Percentiles rank a stretch among this genome's conserved stretches.
Evolutionary conservation across 1,140 invertebrate species (phyloP).

Genomic region (Babylonia areolata): DNA sequence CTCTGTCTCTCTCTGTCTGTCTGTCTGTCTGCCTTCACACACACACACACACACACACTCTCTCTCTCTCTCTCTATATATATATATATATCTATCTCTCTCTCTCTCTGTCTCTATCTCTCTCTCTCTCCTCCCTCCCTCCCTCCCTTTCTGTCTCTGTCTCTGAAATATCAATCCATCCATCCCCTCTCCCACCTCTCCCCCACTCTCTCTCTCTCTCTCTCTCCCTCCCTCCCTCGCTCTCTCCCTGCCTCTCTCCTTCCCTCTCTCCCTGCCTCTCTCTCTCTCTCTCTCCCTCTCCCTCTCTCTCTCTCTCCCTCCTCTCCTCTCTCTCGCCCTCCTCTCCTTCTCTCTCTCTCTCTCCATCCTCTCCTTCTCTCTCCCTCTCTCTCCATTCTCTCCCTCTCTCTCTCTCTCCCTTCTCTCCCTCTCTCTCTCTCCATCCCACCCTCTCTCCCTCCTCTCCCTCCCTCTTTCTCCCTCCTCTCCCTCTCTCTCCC

Average conservation of each 20-base stretch:
- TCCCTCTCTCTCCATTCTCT: not conserved
- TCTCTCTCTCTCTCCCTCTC: not conserved
- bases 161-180: not conserved
- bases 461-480: no score
- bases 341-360: not conserved
- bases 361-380: not conserved
- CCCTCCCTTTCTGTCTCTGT: not conserved
- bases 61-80: not conserved
- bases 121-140: not conserved
- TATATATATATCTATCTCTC: not conserved
- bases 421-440: not conserved
- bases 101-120: no score
- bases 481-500: not conserved
- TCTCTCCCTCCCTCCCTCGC: constrained; percentile 9
- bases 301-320: no score
- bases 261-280: not conserved
- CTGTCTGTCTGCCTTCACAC: not conserved
- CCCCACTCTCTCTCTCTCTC: not conserved
- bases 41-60: not conserved
- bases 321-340: not conserved
- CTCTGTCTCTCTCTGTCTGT: not conserved
- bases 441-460: not conserved
- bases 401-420: not conserved
- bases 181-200: not conserved
- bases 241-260: constrained; percentile 21